Base-by-base conservation (phyloP, 2,113 vertebrate species). In the Pterocles burchelli region DNA sequence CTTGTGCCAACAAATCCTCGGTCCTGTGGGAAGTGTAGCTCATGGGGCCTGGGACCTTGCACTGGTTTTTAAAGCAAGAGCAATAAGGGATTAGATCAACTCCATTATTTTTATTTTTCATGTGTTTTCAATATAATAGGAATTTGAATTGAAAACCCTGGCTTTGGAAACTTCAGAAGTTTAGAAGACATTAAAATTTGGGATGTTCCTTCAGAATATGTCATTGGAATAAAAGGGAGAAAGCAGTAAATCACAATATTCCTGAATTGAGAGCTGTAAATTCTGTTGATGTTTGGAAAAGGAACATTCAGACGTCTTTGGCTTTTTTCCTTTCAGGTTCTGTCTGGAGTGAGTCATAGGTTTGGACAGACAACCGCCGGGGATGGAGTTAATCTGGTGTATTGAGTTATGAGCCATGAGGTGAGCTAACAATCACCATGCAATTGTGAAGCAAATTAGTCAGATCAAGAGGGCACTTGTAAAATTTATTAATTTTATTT, bases 381-480 rank as follows among this genome's bases (percentile, higher is more conserved):
- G 6, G 70, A 48, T 19, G 54, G 78, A 79, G 54, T 88, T 91
- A 72, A 85, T 54, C 33, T 10, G 4, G 20, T 49, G 16, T 49
- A 77, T 76, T 83, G 88, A 83, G 70, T 88, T 73, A 43, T 46
- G 49, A 49, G 67, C 75, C 22, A 18, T 79, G 49, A 88, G 78
- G 88, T 76, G 43, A 80, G 79, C 88, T 76, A 73, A 76, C 71
- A 68, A 68, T 79, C 78, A 26, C 46, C 8, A 3, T 6, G 59
- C 72, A 79, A 62, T 86, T 72, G 81, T 11, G 61, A 87, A 70
- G 75, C 52, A 80, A 90, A 95, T 94, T 88, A 89, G 51, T 43
- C 81, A 70, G 75, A 96, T 88, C 90, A 85, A 92, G 63, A 80
- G 82, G 88, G 82, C 75, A 57, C 72, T 83, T 94, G 75, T 92